phyloP scores from a whole-genome alignment of 2,888 invertebrate species.

The Ceratothoa steindachneri region DNA sequence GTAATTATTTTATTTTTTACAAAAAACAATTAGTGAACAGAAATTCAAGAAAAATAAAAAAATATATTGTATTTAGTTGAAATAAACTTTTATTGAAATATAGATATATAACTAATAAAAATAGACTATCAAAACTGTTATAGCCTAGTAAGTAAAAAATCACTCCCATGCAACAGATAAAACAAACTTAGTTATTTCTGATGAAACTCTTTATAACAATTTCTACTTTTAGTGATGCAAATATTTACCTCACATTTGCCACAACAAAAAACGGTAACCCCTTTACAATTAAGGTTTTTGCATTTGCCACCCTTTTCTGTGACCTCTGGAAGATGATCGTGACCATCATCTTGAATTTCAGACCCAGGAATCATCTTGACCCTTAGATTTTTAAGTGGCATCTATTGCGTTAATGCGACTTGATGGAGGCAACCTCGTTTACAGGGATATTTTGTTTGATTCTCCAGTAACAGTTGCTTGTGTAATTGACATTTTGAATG shows the following conservation, averaged over 20 bases:
- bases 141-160: background rate
- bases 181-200: background rate
- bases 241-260: background rate
- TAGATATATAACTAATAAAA: background rate
- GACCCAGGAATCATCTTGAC: slow-evolving; percentile 2
- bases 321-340: slow-evolving; percentile 10
- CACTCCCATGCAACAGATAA: background rate
- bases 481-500: slow-evolving; percentile 18
- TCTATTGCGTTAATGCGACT: background rate
- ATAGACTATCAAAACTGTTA: background rate
- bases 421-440: slow-evolving; percentile 13
- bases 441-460: background rate
- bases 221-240: slow-evolving; percentile 4
- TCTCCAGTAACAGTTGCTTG: background rate
- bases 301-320: slow-evolving; percentile 11
- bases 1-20: background rate
- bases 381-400: background rate
- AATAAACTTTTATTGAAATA: background rate
- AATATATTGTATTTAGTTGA: background rate
- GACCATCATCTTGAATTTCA: background rate
- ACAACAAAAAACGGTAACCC: background rate
- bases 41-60: background rate
- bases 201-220: slow-evolving; percentile 1
- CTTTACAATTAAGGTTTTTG: background rate
- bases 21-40: background rate